A percentile compares a stretch with the other conserved stretches of the same genome.
These are phyloP conservation scores for Syngnathus acus DNA, from an alignment of 2,797 vertebrate species.

Conservation along the genomic window DNA sequence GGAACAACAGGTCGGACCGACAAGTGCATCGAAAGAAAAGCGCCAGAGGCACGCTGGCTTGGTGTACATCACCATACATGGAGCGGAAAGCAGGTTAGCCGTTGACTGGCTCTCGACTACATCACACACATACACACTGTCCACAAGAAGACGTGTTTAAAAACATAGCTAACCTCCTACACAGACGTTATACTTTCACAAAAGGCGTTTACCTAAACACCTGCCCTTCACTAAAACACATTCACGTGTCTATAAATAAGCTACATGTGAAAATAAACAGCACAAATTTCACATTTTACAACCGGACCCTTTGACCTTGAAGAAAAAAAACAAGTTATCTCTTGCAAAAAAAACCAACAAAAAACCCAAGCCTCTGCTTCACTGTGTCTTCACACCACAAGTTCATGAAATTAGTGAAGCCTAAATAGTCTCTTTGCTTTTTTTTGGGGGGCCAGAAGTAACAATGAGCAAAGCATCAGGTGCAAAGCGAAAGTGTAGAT, in stretches of 20 bases:
- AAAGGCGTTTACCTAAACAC: slow-evolving; percentile 27
- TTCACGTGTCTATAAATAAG: slow-evolving; percentile 55
- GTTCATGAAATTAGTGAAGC: slow-evolving; percentile 23
- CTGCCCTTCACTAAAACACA: slow-evolving; percentile 30
- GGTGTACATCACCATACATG: slow-evolving; percentile 69
- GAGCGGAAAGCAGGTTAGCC: slow-evolving; percentile 73
- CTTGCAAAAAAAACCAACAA: slow-evolving; percentile 14
- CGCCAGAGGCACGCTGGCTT: slow-evolving; percentile 27
- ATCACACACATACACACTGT: slow-evolving; percentile 26
- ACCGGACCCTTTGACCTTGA: slow-evolving; percentile 30
- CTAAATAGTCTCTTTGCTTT: slow-evolving; percentile 34
- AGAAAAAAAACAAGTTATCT: slow-evolving; percentile 27
- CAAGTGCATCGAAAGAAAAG: slow-evolving; percentile 29
- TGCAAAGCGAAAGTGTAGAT: neutral
- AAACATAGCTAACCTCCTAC: slow-evolving; percentile 33
- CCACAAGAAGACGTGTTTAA: slow-evolving; percentile 32
- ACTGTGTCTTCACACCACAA: slow-evolving; percentile 13
- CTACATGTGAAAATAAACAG: slow-evolving; percentile 31
- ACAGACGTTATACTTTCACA: slow-evolving; percentile 18
- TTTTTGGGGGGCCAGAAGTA: slow-evolving; percentile 26
- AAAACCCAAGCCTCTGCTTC: slow-evolving; percentile 27
- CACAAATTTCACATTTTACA: slow-evolving; percentile 27
- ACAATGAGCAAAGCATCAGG: slow-evolving; percentile 22
- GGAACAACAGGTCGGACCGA: slow-evolving; percentile 14
- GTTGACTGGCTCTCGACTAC: slow-evolving; percentile 35